Conservation (phyloP, 2,797 vertebrate species). For the Dallia pectoralis region DNA sequence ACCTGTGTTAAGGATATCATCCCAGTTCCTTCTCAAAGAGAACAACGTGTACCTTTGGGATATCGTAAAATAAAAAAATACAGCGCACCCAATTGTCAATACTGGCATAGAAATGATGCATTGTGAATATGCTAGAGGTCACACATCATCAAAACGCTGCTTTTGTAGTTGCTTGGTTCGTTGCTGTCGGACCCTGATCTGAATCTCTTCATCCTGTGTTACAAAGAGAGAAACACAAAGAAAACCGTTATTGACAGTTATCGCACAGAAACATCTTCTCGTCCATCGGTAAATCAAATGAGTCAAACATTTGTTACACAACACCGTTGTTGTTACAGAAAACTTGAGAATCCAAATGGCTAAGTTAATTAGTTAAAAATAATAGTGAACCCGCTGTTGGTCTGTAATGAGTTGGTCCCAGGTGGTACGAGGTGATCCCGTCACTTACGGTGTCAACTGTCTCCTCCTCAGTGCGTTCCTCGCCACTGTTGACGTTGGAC, state of each 20-base stretch:
- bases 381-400: not conserved
- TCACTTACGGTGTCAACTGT: slow-evolving; percentile 75
- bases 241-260: too few relatives aligned
- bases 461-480: slow-evolving; percentile 63
- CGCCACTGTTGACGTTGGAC: slow-evolving; percentile 53
- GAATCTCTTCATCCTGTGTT: slow-evolving; percentile 67
- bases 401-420: not conserved
- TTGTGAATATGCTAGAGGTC: slow-evolving; percentile 4
- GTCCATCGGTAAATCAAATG: not conserved
- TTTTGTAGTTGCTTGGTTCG: not conserved
- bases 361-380: too few relatives aligned
- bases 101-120: not conserved
- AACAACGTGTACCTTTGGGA: not conserved
- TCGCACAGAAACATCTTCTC: too few relatives aligned
- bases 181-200: not conserved
- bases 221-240: not conserved
- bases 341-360: too few relatives aligned
- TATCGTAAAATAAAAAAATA: not conserved
- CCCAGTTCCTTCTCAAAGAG: not conserved
- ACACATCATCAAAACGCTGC: slow-evolving; percentile 3
- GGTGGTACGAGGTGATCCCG: not conserved
- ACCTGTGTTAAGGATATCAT: not conserved
- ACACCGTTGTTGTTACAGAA: too few relatives aligned
- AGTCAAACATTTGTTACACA: not conserved
- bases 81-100: not conserved